Conservation (phyloP, 2,797 vertebrate genomes). For the Naso thynnoides region DNA sequence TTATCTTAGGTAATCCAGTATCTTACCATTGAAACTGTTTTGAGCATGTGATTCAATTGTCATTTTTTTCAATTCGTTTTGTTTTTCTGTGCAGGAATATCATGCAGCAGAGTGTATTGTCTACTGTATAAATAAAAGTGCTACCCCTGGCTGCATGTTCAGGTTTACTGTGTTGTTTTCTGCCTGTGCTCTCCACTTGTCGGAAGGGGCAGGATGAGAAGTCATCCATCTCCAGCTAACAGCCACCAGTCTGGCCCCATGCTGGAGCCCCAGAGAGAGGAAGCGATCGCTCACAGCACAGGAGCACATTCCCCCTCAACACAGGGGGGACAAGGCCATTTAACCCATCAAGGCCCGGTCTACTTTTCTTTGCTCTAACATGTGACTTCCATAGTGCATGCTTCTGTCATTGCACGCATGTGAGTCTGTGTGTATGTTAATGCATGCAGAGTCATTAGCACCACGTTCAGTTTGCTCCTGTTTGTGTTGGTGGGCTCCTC, state of each 20-base stretch:
- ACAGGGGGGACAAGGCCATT: conserved; percentile 82
- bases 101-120: conserved; percentile 2
- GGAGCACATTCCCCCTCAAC: conserved; percentile 82
- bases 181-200: conserved; percentile 71
- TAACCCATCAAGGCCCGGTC: conserved; percentile 81
- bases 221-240: conserved; percentile 86
- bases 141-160: conserved; percentile 40
- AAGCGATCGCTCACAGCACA: conserved; percentile 87
- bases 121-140: conserved; percentile 27
- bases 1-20: neutral
- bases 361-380: conserved; percentile 71
- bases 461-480: conserved; percentile 42
- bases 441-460: conserved; percentile 41
- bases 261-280: conserved; percentile 85
- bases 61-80: conserved; percentile 13
- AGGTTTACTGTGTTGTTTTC: conserved; percentile 66
- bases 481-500: conserved; percentile 66
- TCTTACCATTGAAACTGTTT: conserved; percentile 10
- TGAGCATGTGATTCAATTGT: neutral
- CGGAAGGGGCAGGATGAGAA: conserved; percentile 76
- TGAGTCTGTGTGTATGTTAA: conserved; percentile 31
- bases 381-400: conserved; percentile 34
- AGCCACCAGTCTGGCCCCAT: conserved; percentile 86
- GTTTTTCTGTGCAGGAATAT: conserved; percentile 3
- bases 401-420: conserved; percentile 38